Evolutionary conservation across 2,888 invertebrate genomes (phyloP).

Genomic region (Drosophila pseudotakahashii): DNA sequence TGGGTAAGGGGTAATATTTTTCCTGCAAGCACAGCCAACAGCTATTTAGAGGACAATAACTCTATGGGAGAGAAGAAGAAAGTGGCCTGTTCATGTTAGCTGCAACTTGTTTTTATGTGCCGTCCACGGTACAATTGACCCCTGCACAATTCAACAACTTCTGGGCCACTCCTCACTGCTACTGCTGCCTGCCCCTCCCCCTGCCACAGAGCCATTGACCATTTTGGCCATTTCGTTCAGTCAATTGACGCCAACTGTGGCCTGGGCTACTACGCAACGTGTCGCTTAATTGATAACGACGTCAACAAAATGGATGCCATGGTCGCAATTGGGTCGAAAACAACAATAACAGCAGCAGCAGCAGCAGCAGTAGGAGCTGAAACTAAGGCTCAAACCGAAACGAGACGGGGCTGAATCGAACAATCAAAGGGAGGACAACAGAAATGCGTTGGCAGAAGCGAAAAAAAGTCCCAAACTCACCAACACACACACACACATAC

Average conservation of each 20-base stretch:
- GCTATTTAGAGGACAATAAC: constrained; percentile 32
- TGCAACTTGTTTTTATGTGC: constrained; percentile 43
- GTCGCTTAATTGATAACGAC: constrained; percentile 76
- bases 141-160: constrained; percentile 30
- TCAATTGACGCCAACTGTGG: constrained; percentile 69
- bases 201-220: constrained; percentile 12
- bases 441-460: constrained; percentile 16
- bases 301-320: constrained; percentile 73
- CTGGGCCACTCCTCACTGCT: constrained; percentile 6
- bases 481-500: constrained; percentile 14
- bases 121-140: constrained; percentile 24
- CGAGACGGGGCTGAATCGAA: constrained; percentile 23
- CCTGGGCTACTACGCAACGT: constrained; percentile 61
- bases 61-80: constrained; percentile 9
- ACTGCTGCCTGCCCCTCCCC: no score
- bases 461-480: constrained; percentile 6
- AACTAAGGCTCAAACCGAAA: constrained; percentile 29
- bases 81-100: constrained; percentile 31
- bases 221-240: constrained; percentile 51
- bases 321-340: constrained; percentile 50
- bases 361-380: constrained; percentile 8
- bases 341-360: constrained; percentile 29
- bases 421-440: constrained; percentile 40
- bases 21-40: constrained; percentile 12
- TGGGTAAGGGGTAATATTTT: constrained; percentile 29